Base-by-base conservation (phyloP, 2,113 vertebrate genomes). In the Alexandromys fortis region DNA sequence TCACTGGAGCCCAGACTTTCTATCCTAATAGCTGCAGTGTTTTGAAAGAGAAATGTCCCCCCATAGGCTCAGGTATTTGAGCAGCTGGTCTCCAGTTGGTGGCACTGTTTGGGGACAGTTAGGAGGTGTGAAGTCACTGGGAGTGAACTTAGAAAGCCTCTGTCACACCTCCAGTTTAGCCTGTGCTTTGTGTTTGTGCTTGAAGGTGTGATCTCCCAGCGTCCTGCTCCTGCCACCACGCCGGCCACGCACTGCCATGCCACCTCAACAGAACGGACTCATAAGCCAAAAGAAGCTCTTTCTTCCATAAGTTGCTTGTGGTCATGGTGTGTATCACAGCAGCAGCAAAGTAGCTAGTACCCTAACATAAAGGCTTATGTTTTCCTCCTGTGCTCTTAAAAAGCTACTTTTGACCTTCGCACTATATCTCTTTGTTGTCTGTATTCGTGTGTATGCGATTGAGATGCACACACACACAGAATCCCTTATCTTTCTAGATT, bases 111-210 rank as follows among this genome's bases (percentile, higher is more conserved):
- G 22, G 7, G 35, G 78, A 58, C 13, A 5, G 24, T 61, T 38
- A 28, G 55, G 55, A 82, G 21, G 22, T 61, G 7, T 61, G 35
- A 61, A 11, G 24, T 82, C 35, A 14, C 35, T 61, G 35, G 22
- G 12, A n/a, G 12, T 26, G 55, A 38, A n/a, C 55, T n/a, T 58
- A 14, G 55, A 82, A 55, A 58, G 22, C 35, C 79, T n/a, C 35
- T 1, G 0, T 35, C 4, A 2, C 33, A 55, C 19, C 26, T 61
- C 52, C 35, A 38, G 79, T 14, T 61, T n/a, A 38, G 12, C 11
- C 12, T 26, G 55, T 61, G 55, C 55, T 38, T 58, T 58, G 12
- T 52, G 49, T 52, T 52, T 52, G 49, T 52, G 49, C 49, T 13
- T 52, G 49, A 52, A 13, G 49, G 49, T 52, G 49, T 58, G 35